Base-by-base conservation (phyloP, 2,797 vertebrate genomes). In the Lophotriccus pileatus region DNA sequence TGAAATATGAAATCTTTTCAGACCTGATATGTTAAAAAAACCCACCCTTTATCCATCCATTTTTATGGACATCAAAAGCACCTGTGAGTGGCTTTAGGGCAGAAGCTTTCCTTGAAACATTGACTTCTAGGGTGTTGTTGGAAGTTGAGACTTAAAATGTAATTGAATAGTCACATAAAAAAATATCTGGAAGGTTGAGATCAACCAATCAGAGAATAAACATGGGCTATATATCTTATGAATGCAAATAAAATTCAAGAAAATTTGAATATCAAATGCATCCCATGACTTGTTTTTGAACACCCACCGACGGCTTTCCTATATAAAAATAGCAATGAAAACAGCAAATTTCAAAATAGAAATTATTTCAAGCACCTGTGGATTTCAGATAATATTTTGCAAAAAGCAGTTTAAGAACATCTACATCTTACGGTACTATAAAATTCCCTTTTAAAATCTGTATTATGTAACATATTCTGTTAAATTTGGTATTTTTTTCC, bases 181-280 rank as follows among this genome's bases (percentile, higher is more conserved):
- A 93, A 76, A 47, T 32, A 76, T 62, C 43, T 60, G 23, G 8
- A 74, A 87, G 19, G 49, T 1, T 74, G 78, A 93, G 64, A 83
- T 87, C 78, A 87, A 78, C 58, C 82, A 90, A 37, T 80, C 58
- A 89, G 67, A 88, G 41, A 90, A 94, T 41, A 92, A 81, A 91
- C 47, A 72, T 18, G 32, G 8, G 8, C 49, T 80, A 41, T 41
- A 8, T 52, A 46, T 69, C 37, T 89, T 87, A 80, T 28, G 43
- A 89, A 90, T 94, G 69, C 74, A 93, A 95, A 93, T 73, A 90
- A 80, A 91, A 94, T 85, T 80, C 69, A 78, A 91, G n/a, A 68
- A 93, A 87, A 91, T 95, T 81, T 95, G 64, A 93, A 78, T 92
- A 89, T 91, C 78, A 92, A 73, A 83, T 85, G 44, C 21, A 49